phyloP scores from a whole-genome alignment of 37 sponge, comb jelly and placozoan species.

The Beroe ovata region DNA sequence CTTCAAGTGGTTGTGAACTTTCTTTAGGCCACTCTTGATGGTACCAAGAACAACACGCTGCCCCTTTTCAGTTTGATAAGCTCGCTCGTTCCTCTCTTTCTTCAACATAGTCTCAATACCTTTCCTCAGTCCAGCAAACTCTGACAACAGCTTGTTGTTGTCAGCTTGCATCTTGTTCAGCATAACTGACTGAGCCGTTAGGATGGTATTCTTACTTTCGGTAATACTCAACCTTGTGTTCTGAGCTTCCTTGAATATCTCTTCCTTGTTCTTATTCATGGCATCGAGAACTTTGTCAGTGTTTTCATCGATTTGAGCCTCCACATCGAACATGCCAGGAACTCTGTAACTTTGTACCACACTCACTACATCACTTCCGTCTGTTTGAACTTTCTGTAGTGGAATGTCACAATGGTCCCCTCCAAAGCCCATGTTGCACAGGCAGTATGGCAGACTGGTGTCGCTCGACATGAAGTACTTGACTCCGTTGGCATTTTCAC shows the following conservation, averaged over 20 bases:
- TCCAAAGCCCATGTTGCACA: not conserved
- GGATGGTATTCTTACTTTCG: not conserved
- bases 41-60: not conserved
- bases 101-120: not conserved
- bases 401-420: not conserved
- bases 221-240: not conserved
- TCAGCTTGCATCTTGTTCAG: not conserved
- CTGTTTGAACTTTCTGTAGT: not conserved
- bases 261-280: not conserved
- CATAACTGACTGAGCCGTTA: not conserved
- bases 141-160: not conserved
- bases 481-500: no score
- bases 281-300: not conserved
- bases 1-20: not conserved
- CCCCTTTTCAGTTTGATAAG: not conserved
- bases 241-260: not conserved
- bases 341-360: not conserved
- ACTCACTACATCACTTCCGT: not conserved
- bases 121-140: not conserved
- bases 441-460: not conserved
- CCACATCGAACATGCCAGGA: not conserved
- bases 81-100: not conserved
- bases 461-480: no score
- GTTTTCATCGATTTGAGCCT: not conserved
- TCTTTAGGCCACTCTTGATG: not conserved